Conservation (phyloP, 2,888 invertebrate genomes). For the Branchipolynoe longqiensis region DNA sequence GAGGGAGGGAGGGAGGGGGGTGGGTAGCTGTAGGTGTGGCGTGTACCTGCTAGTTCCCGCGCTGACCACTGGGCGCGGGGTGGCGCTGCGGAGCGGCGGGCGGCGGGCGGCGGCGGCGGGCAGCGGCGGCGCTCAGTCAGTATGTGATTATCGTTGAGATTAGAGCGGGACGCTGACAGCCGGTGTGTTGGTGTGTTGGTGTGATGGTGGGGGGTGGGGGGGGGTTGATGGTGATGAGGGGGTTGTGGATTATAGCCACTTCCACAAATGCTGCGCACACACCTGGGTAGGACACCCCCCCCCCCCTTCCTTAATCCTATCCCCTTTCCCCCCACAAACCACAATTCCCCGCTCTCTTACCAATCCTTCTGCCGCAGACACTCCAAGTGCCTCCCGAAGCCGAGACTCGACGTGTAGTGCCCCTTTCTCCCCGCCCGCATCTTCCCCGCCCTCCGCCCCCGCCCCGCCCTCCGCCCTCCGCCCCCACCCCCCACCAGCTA, state of each 20-base stretch:
- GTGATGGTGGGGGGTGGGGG: too few species aligned
- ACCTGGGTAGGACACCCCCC: background rate
- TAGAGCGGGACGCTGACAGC: conserved; percentile 10
- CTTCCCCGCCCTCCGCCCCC: background rate
- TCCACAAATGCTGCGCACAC: background rate
- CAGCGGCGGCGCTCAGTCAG: too few species aligned
- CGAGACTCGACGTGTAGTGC: too few species aligned
- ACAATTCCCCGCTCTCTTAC: too few species aligned
- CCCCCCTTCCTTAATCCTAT: background rate
- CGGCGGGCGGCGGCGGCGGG: background rate
- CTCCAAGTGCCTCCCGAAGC: too few species aligned
- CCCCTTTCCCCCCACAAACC: too few species aligned
- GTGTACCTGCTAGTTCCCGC: background rate
- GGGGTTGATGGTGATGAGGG: too few species aligned
- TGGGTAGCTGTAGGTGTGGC: background rate
- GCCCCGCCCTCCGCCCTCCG: background rate
- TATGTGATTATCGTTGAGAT: conserved; percentile 15
- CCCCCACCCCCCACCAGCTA: background rate
- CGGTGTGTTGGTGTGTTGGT: too few species aligned
- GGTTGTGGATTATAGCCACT: conserved; percentile 8
- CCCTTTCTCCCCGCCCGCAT: background rate
- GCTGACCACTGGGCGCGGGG: conserved; percentile 5
- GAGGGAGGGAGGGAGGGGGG: too few species aligned
- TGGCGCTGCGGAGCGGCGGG: background rate
- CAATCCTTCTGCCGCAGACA: too few species aligned